phyloP scores from a whole-genome alignment of 92 coral and sea anemone genomes.

The Paramuricea clavata region DNA sequence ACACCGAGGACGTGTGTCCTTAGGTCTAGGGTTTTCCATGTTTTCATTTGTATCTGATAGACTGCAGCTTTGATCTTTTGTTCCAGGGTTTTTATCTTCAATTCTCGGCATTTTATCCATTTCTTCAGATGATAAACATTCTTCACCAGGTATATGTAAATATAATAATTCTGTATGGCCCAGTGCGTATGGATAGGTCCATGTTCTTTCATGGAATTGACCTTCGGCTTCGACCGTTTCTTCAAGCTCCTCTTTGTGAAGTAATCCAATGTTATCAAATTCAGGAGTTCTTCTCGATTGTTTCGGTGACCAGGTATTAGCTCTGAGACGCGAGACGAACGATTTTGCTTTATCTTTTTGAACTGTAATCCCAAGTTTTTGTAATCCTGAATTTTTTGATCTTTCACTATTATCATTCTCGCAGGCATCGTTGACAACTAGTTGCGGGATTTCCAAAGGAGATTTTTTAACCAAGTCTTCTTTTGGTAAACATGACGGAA shows the following conservation, averaged over 20 bases:
- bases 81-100: neutral
- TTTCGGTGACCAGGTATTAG: constrained; percentile 13
- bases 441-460: neutral
- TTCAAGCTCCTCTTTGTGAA: neutral
- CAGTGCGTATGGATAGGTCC: neutral
- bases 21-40: neutral
- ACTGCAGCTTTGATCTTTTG: neutral
- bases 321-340: constrained; percentile 15
- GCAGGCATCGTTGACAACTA: neutral
- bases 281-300: constrained; percentile 1
- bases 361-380: neutral
- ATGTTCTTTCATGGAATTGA: neutral
- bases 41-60: neutral
- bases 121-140: neutral
- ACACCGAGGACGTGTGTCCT: neutral
- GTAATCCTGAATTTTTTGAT: neutral
- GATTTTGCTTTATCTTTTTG: neutral
- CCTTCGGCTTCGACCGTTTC: neutral
- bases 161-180: neutral
- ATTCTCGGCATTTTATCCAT: neutral
- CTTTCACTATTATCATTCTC: neutral
- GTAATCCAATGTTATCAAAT: neutral
- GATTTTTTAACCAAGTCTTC: neutral
- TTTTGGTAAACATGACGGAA: neutral
- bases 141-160: neutral